Evolutionary conservation across 2,888 invertebrate genomes (phyloP), one percentile per base, ranked within the genome.

Genomic region (Trilocha varians): DNA sequence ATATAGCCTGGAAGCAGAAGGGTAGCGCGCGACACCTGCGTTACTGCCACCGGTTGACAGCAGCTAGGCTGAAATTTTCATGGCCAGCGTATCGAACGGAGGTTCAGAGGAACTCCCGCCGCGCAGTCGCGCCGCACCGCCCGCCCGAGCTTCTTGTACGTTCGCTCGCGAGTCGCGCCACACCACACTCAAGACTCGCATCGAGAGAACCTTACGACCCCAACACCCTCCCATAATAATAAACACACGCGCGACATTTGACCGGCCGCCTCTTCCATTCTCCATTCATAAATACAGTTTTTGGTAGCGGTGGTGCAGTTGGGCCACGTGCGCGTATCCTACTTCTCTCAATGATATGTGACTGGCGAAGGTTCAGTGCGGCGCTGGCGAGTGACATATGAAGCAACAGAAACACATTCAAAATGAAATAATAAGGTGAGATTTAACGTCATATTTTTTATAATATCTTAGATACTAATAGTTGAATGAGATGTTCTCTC

Each of bases 381-480:
- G 55, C 49, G 54, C 64, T 67, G 62, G 62, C 59, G 61, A 59
- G 57, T 61, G 64, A 59, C 64, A 79, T 78, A 80, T 65, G 69
- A 71, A 57, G 63, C 61, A 62, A 57, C 62, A 58, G 59, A 57
- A 50, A 55, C 53, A 55, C 66, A 56, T 68, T 65, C 71, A 79
- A 75, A 65, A 84, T 85, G 84, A 83, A 82, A 84, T 80, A 82
- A 77, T 77, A 74, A 80, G 82, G 84, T 85, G 49, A 75, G 78
- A 45, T 53, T 43, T 43, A 16, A 11, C 2, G 8, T 25, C 4
- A 18, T 18, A 18, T 25, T 11, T 25, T 25, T 25, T 25, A 3
- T 9, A 25, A 11, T 25, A 1, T 9, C 2, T 6, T 25, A 25
- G 5, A 18, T 18, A 25, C 6, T 9, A 25, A 5, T 9, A 25